phyloP scores from a whole-genome alignment of 2,888 invertebrate genomes.

The Microchrysa polita region DNA sequence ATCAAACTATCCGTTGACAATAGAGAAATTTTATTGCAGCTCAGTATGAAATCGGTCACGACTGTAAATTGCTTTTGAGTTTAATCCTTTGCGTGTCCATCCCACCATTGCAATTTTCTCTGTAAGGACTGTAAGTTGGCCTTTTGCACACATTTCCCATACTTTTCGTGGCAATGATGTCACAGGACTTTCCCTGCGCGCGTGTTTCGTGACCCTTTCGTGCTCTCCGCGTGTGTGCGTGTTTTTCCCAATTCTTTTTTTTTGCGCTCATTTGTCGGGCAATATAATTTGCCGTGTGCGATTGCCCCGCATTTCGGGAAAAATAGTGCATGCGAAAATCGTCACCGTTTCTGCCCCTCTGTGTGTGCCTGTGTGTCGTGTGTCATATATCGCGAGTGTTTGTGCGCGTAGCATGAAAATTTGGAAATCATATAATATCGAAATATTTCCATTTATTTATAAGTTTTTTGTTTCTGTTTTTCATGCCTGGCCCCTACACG shows the following conservation, averaged over 20 bases:
- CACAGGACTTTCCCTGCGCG: conserved; percentile 30
- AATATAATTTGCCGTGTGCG: conserved; percentile 19
- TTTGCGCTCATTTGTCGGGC: no score
- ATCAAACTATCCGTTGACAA: neutral
- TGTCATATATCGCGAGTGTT: no score
- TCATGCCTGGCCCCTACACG: neutral
- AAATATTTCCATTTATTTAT: neutral
- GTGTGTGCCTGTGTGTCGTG: no score
- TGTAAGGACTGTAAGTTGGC: neutral
- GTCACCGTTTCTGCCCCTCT: neutral
- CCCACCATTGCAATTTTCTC: no score
- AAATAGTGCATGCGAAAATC: conserved; percentile 30
- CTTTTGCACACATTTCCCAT: neutral
- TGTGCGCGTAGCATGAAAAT: no score
- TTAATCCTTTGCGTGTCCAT: no score
- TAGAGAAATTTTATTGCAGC: no score
- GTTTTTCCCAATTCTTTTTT: neutral
- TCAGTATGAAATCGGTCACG: no score
- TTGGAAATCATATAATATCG: no score
- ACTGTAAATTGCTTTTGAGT: no score
- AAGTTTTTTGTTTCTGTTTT: neutral
- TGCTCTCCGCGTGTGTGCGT: neutral
- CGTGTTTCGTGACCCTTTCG: conserved; percentile 34
- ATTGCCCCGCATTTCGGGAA: conserved; percentile 28
- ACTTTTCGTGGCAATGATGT: conserved; percentile 14